Evolutionary conservation across 2,888 invertebrate genomes (phyloP).

Genomic region (Drosophila yooni): DNA sequence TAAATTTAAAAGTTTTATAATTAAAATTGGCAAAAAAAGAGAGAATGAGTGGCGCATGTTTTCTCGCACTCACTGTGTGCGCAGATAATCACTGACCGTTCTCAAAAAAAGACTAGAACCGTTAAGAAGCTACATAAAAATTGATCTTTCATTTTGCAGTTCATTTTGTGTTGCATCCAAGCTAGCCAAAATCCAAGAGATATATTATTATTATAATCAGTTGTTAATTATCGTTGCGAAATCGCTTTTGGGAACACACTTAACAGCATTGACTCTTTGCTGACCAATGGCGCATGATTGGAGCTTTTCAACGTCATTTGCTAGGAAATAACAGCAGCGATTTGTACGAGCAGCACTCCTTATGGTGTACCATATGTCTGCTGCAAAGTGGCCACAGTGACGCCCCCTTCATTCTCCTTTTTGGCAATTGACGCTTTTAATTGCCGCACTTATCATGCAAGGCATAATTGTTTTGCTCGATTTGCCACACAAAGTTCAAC

Average conservation of each 20-base stretch:
- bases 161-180: not conserved
- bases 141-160: too few relatives aligned
- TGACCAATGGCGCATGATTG: slow-evolving; percentile 58
- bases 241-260: slow-evolving; percentile 23
- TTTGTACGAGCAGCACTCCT: slow-evolving; percentile 23
- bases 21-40: slow-evolving; percentile 79
- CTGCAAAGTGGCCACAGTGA: slow-evolving; percentile 14
- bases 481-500: slow-evolving; percentile 19
- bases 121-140: not conserved
- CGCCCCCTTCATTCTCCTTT: not conserved
- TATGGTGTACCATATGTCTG: slow-evolving; percentile 31
- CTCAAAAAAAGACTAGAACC: slow-evolving; percentile 6
- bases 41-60: slow-evolving; percentile 57
- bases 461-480: slow-evolving; percentile 47
- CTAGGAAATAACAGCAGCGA: slow-evolving; percentile 52
- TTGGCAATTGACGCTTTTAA: slow-evolving; percentile 41
- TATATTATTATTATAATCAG: not conserved
- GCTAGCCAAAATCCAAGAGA: not conserved
- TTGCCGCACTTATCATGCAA: slow-evolving; percentile 49
- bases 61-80: slow-evolving; percentile 23
- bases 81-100: slow-evolving; percentile 36
- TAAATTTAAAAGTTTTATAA: slow-evolving; percentile 84
- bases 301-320: slow-evolving; percentile 59
- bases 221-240: not conserved
- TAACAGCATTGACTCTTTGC: not conserved